phyloP scores from a whole-genome alignment of 2,888 invertebrate species.

The Eristalinus sepulchralis region DNA sequence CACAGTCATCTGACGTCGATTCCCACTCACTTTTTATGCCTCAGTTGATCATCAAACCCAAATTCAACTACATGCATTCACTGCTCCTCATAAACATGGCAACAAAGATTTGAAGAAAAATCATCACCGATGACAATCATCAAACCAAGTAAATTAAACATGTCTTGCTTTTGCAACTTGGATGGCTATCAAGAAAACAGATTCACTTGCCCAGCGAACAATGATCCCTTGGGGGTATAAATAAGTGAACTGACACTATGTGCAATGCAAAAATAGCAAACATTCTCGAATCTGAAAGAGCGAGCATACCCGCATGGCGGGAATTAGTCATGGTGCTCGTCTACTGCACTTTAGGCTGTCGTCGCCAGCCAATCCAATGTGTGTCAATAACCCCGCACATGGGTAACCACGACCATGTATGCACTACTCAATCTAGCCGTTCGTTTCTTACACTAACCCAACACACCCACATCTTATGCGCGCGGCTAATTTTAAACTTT shows the following conservation, averaged over 20 bases:
- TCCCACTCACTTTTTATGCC: too few relatives aligned
- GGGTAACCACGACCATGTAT: background rate
- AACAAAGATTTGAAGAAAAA: too few relatives aligned
- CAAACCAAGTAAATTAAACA: background rate
- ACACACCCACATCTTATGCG: constrained; percentile 11
- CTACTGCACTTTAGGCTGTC: constrained; percentile 4
- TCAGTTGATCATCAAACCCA: too few relatives aligned
- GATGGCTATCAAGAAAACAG: background rate
- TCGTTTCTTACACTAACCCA: background rate
- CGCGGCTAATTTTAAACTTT: constrained; percentile 19
- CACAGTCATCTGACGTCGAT: too few relatives aligned
- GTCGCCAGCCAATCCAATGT: background rate
- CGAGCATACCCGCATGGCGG: background rate
- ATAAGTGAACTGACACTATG: background rate
- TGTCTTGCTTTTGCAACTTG: too few relatives aligned
- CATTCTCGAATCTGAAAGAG: background rate
- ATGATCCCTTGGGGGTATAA: constrained; percentile 19
- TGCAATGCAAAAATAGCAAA: background rate
- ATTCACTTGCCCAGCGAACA: constrained; percentile 2
- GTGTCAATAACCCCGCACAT: constrained; percentile 34
- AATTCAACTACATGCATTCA: too few relatives aligned
- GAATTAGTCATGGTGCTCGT: background rate
- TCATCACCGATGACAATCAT: background rate
- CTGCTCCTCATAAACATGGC: too few relatives aligned
- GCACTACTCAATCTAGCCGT: constrained; percentile 1